phyloP scores from a whole-genome alignment of 2,113 vertebrate genomes.

The Triplophysa rosa region DNA sequence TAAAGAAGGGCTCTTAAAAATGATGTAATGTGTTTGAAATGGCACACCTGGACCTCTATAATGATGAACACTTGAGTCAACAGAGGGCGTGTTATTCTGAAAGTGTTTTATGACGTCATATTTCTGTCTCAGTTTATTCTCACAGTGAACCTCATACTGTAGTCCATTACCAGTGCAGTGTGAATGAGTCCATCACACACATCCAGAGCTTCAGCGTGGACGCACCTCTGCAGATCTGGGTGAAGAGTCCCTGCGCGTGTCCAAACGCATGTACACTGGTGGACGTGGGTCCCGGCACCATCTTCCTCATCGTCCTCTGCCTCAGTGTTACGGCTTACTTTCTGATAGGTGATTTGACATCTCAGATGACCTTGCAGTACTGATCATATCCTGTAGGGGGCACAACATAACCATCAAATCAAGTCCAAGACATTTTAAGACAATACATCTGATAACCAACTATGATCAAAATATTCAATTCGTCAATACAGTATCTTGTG shows the following conservation, averaged over 20 bases:
- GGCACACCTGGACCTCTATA: too few species aligned
- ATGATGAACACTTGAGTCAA: too few species aligned
- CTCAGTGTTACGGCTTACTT: slow-evolving; percentile 69
- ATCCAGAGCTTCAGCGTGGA: slow-evolving; percentile 41
- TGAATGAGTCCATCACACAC: slow-evolving; percentile 53
- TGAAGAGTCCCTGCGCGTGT: slow-evolving; percentile 74
- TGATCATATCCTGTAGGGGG: background rate
- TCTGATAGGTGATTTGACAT: slow-evolving; percentile 64
- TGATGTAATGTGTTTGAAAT: too few species aligned
- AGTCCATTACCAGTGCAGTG: slow-evolving; percentile 72
- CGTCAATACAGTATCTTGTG: too few species aligned
- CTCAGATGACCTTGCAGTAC: background rate
- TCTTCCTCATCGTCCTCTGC: slow-evolving; percentile 73
- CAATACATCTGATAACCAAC: too few species aligned
- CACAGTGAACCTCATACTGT: slow-evolving; percentile 56
- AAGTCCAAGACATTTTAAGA: background rate
- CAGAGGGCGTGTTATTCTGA: too few species aligned
- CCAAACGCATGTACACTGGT: slow-evolving; percentile 66
- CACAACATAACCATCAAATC: background rate
- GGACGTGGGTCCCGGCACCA: slow-evolving; percentile 69
- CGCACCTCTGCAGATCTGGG: slow-evolving; percentile 68
- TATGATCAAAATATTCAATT: too few species aligned
- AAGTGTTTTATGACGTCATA: background rate
- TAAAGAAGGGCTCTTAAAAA: too few species aligned
- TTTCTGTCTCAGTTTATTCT: background rate